Evolutionary conservation across 2,888 invertebrate species (phyloP), one percentile per base, ranked within the genome.

Genomic region (Choreutis nemorana): DNA sequence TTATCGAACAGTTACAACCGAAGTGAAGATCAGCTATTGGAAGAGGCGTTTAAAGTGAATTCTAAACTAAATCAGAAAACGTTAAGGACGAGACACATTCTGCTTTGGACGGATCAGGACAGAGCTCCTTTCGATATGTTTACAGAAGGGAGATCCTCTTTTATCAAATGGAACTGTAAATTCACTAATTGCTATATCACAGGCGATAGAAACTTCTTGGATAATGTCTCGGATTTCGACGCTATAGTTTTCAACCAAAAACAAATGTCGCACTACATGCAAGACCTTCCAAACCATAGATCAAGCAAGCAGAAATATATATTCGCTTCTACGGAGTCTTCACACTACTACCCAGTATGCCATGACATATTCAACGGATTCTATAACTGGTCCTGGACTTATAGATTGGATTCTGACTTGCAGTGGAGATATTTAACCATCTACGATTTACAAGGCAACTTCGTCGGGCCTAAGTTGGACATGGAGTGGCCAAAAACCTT

Each of bases 331-430:
- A 60, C 59, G 33, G 71, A 71, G 36, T 64, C 71, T 2, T 33
- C 66, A 4, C 44, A 48, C 2, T 42, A 58, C 26, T 65, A 64
- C 34, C 55, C 59, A 0, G 30, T 50, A 0, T 60, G 59, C 20
- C 35, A 44, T 4, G 23, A 39, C 3, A 32, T 26, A 8, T 55
- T 55, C 2, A 45, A 73, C 22, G 37, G 39, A 2, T 63, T 46
- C 32, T 70, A 67, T 28, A 70, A 71, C 30, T 68, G 68, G 67
- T 67, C 68, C 0, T 61, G 61, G 55, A 67, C 67, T 0, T 71
- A 54, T 30, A 55, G 34, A 35, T 36, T 68, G 6, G 49, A 61
- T 34, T 68, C 68, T 1, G 64, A 71, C 33, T 43, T 61, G 2
- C 40, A 41, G 3, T 57, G 52, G 48, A 52, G 56, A 2, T 68